A percentile compares a stretch with the other conserved stretches of the same genome.
phyloP scores from a whole-genome alignment of 2,888 invertebrate species.

The Melanotus villosus region DNA sequence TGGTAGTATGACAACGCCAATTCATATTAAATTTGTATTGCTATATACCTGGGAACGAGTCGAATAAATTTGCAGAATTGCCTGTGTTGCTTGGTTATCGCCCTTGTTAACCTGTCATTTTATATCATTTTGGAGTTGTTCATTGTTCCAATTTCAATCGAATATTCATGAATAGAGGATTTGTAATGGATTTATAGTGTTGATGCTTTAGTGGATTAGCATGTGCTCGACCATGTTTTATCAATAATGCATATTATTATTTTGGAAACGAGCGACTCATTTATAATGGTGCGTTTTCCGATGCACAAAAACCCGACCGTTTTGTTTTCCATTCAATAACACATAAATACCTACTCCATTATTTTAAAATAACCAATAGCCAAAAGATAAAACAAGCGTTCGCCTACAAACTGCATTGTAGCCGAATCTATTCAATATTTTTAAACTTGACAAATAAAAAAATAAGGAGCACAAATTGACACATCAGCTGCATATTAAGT shows the following conservation, averaged over 20 bases:
- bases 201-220: slow-evolving; percentile 45
- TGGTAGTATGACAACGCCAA: slow-evolving; percentile 29
- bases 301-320: slow-evolving; percentile 1
- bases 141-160: slow-evolving; percentile 45
- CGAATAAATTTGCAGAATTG: slow-evolving; percentile 44
- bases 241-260: slow-evolving; percentile 38
- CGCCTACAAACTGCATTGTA: no score
- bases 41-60: slow-evolving; percentile 21
- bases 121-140: slow-evolving; percentile 46
- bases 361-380: no score
- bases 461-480: no score
- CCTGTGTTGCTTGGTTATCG: slow-evolving; percentile 43
- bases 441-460: no score
- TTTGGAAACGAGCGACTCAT: slow-evolving; percentile 19
- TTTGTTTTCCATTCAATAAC: slow-evolving; percentile 16
- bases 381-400: no score
- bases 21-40: slow-evolving; percentile 41
- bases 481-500: no score
- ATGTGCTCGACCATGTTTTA: slow-evolving; percentile 41
- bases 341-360: no score
- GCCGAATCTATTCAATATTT: no score
- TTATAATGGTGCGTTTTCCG: slow-evolving; percentile 16
- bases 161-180: slow-evolving; percentile 48
- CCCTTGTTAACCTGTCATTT: slow-evolving; percentile 48
- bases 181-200: slow-evolving; percentile 48